A percentile compares a stretch with the other conserved stretches of the same genome.
These are phyloP conservation scores for Oxyruncus cristatus DNA, from an alignment of 2,113 vertebrate species.

Conservation along the genomic window DNA sequence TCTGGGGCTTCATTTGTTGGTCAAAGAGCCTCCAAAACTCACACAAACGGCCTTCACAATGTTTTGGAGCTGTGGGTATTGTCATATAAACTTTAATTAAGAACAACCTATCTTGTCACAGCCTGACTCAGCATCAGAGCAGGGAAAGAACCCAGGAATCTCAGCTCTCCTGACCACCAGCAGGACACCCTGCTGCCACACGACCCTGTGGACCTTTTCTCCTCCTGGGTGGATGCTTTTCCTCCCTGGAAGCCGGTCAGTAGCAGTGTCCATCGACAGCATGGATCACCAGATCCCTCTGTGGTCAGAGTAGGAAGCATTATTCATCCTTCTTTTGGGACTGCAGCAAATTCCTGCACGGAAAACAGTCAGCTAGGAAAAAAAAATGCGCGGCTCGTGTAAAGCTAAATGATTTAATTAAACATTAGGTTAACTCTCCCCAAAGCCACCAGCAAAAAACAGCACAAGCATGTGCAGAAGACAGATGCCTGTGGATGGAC, in stretches of 20 bases:
- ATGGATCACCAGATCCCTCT: background rate
- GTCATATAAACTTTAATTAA: background rate
- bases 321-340: conserved; percentile 15
- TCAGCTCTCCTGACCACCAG: background rate
- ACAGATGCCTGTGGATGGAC: background rate
- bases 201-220: background rate
- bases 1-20: background rate
- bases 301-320: background rate
- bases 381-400: background rate
- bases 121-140: background rate
- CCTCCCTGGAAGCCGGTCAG: background rate
- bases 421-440: background rate
- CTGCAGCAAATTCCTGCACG: background rate
- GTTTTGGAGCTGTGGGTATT: background rate
- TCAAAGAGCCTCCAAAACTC: background rate
- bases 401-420: conserved; percentile 8
- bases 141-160: background rate
- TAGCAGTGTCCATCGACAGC: background rate
- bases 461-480: background rate
- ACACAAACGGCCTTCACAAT: background rate
- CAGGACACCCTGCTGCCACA: background rate
- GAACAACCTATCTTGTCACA: background rate
- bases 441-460: background rate
- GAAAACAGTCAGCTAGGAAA: background rate
- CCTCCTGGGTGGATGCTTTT: background rate